A percentile compares a stretch with the other conserved stretches of the same genome.
Conservation (phyloP, 2,797 vertebrate species). For the Lutjanus argentimaculatus region DNA sequence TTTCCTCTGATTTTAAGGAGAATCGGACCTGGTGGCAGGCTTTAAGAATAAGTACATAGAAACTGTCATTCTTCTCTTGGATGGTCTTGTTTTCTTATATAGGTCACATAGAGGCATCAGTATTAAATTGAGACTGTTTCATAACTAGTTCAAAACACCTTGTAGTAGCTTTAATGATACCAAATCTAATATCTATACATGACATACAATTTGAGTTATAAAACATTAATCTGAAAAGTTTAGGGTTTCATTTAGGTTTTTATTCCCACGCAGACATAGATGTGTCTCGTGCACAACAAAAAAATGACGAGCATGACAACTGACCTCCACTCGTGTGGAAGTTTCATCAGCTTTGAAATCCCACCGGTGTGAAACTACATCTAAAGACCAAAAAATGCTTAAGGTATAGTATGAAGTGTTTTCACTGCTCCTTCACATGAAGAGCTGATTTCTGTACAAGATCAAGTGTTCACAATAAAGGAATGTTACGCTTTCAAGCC, state of each 20-base stretch:
- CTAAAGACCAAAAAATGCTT: neutral
- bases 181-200: neutral
- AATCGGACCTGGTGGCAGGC: too few species aligned
- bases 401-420: slow-evolving; percentile 14
- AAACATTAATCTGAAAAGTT: neutral
- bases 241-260: neutral
- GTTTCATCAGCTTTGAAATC: neutral
- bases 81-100: too few species aligned
- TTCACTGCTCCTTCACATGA: slow-evolving; percentile 32
- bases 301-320: neutral
- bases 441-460: slow-evolving; percentile 31
- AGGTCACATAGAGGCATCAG: too few species aligned
- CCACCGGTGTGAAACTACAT: neutral
- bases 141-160: too few species aligned
- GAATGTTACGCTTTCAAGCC: slow-evolving; percentile 59
- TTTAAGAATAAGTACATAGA: too few species aligned
- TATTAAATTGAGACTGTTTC: too few species aligned
- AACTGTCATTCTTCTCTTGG: too few species aligned
- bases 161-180: too few species aligned
- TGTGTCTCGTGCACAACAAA: neutral
- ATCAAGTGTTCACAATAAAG: slow-evolving; percentile 54
- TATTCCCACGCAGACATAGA: neutral
- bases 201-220: neutral
- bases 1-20: too few species aligned
- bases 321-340: neutral